Evolutionary conservation across 1,140 invertebrate species (phyloP).

Genomic region (Drosophila azteca): DNA sequence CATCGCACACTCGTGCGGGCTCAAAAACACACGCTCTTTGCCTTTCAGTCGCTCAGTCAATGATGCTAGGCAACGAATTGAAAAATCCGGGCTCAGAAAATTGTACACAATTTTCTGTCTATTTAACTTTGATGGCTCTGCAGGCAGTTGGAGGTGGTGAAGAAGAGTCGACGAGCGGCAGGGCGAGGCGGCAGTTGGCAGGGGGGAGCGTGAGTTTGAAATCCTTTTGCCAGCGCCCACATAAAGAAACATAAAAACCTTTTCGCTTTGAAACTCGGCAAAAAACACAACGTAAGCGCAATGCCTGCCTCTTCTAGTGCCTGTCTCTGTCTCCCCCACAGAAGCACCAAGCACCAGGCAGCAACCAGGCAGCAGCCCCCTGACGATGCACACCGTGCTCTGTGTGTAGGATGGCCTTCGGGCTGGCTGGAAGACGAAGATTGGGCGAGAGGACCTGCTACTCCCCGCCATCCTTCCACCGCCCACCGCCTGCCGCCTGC

Average conservation of each 20-base stretch:
- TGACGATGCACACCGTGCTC: neutral
- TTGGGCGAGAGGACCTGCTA: neutral
- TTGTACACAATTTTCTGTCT: constrained; percentile 76
- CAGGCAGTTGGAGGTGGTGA: constrained; percentile 8
- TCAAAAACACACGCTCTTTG: constrained; percentile 41
- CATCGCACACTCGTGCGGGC: constrained; percentile 14
- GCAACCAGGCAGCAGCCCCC: neutral
- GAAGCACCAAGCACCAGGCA: neutral
- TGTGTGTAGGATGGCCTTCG: constrained; percentile 6
- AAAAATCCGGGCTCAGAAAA: constrained; percentile 69
- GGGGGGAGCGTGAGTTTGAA: constrained; percentile 35
- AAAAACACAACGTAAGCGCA: constrained; percentile 31
- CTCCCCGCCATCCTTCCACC: neutral
- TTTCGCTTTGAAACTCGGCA: constrained; percentile 69
- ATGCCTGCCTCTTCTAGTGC: constrained; percentile 12
- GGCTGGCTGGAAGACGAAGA: constrained; percentile 6
- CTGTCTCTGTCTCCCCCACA: constrained; percentile 5
- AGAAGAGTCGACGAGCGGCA: constrained; percentile 31
- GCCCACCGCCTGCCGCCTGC: constrained; percentile 2
- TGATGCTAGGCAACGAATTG: constrained; percentile 72
- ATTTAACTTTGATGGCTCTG: constrained; percentile 39
- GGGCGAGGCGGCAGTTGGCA: neutral
- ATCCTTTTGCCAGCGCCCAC: constrained; percentile 67
- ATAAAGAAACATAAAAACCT: constrained; percentile 81
- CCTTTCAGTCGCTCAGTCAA: constrained; percentile 41